Percentiles rank a stretch among this genome's conserved stretches.
Evolutionary conservation across 1,140 invertebrate genomes (phyloP).

Genomic region (Neodiprion virginianus): DNA sequence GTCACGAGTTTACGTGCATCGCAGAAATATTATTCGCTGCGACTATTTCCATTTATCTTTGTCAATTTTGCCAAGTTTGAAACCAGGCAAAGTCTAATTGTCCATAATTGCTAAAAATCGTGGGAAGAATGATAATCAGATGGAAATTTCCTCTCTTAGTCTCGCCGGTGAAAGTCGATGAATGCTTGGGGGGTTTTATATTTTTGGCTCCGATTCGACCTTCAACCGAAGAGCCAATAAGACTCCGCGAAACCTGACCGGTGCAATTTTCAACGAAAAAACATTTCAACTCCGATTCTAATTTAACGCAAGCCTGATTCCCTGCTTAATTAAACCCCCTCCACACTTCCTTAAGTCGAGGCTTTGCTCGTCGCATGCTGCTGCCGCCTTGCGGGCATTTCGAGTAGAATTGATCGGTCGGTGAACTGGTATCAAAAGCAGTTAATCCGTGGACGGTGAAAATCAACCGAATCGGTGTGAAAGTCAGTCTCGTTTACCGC

Average conservation of each 20-base stretch:
- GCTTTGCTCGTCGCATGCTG: not conserved
- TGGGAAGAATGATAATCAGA: no score
- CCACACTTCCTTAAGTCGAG: not conserved
- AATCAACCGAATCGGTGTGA: no score
- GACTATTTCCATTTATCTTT: no score
- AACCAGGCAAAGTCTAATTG: no score
- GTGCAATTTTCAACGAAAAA: not conserved
- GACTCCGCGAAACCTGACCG: not conserved
- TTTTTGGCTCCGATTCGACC: not conserved
- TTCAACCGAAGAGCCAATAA: not conserved
- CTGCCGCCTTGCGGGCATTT: not conserved
- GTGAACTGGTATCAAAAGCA: not conserved
- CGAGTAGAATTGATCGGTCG: not conserved
- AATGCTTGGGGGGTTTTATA: not conserved
- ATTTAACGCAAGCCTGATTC: conserved; percentile 3
- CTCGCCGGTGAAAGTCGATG: not conserved
- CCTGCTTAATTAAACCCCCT: not conserved
- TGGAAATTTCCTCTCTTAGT: not conserved
- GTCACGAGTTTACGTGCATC: no score
- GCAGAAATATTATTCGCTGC: no score
- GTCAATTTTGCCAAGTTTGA: no score
- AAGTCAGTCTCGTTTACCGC: no score
- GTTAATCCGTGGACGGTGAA: not conserved
- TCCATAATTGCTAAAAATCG: no score
- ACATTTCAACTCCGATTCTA: not conserved